Percentiles rank a stretch among this genome's conserved stretches.
These are phyloP conservation scores for human DNA, from an alignment of 2,113 vertebrate species.

Conservation along the genomic window DNA sequence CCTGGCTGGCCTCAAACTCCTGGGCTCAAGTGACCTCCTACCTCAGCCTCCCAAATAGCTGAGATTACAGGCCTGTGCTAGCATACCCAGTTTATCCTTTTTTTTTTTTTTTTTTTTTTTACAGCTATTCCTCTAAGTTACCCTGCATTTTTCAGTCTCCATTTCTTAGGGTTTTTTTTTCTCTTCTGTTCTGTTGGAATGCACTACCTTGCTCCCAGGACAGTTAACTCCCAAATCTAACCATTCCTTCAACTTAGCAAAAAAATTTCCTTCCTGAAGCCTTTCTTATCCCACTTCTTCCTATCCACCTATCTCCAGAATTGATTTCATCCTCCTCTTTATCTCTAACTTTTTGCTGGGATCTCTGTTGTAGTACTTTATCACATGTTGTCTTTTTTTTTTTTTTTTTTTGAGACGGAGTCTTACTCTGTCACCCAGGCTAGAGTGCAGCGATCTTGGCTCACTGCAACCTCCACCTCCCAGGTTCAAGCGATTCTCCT, in stretches of 20 bases:
- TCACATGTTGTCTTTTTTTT: background rate
- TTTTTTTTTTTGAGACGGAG: too few relatives aligned
- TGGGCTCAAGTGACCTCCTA: background rate
- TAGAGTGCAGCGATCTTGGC: too few relatives aligned
- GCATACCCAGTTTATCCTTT: background rate
- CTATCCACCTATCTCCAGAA: background rate
- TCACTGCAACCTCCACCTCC: too few relatives aligned
- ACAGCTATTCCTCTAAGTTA: background rate
- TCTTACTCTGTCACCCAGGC: too few relatives aligned
- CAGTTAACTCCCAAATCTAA: background rate
- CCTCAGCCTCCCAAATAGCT: background rate
- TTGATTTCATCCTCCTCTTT: slow-evolving; percentile 31
- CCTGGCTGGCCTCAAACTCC: background rate
- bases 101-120: background rate
- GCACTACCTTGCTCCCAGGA: background rate
- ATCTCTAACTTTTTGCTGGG: background rate
- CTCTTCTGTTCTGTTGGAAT: background rate
- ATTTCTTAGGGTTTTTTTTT: background rate
- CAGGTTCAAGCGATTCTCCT: too few relatives aligned
- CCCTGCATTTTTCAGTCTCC: background rate
- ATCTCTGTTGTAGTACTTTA: background rate
- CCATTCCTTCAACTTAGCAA: background rate
- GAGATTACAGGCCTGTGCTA: background rate
- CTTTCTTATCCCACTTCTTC: background rate
- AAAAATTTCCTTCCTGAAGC: slow-evolving; percentile 14